Evolutionary conservation across 2,797 vertebrate genomes (phyloP), one percentile per base, ranked within the genome.

Genomic region (Rhinichthys osculus): DNA sequence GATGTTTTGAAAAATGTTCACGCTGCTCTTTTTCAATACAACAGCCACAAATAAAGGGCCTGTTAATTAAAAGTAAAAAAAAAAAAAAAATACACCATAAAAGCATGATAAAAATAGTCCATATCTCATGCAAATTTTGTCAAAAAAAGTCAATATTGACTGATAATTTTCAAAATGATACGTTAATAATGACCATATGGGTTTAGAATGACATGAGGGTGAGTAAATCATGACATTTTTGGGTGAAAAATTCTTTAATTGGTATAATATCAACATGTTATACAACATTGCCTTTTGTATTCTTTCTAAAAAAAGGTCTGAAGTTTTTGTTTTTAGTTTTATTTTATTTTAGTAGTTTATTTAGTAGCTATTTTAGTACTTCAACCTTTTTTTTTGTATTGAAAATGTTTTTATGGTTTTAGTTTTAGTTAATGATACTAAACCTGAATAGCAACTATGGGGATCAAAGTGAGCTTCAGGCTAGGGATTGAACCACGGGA

Each of bases 1-100:
- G n/a, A 72, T 17, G 70, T 40, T 72, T 47, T 72, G 42, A 72
- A 72, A 38, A 42, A 71, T n/a, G 69, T 70, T 70, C 38, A n/a
- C 11, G 11, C 69, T 70, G 5, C 35, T 70, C 66, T 35, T 38
- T 71, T n/a, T 69, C 38, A 13, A n/a, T 42, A 3, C 21, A 40
- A 42, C 21, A 23, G 42, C 21, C 23, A 42, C 19, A 42, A 71
- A 7, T 5, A n/a, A 71, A 38, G 17, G 66, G 17, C 17, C 7
- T 9, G 30, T 67, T 35, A 5, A 27, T 10, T 62, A 62, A 62
- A 27, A 27, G n/a, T 62, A 62, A 62, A 27, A 13, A 62, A 10
- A 11, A 11, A 10, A 23, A 5, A 16, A 7, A 33, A 66, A 47
- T 66, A 19, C 64, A 35, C 7, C 7, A 19, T 10, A 67, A 67